phyloP scores from a whole-genome alignment of 92 coral and sea anemone species.

The Actinostola sp. region DNA sequence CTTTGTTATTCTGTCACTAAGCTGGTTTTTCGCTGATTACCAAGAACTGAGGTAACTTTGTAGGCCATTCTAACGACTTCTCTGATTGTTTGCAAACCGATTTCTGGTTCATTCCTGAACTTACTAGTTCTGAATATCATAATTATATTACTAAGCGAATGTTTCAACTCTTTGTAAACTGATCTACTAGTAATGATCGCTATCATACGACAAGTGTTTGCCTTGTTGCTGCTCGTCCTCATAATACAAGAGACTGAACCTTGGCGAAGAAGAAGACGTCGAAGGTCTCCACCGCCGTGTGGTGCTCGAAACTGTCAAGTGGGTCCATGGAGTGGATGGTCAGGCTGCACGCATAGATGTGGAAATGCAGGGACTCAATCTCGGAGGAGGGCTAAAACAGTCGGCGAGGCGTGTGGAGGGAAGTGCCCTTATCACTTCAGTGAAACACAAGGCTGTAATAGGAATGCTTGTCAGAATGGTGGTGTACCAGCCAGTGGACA shows the following conservation, averaged over 20 bases:
- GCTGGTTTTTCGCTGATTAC: no score
- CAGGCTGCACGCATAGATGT: slow-evolving; percentile 72
- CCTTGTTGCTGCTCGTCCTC: background rate
- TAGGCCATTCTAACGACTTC: no score
- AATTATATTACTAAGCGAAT: no score
- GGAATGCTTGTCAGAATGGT: slow-evolving; percentile 73
- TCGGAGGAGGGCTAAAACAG: slow-evolving; percentile 57
- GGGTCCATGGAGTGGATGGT: slow-evolving; percentile 57
- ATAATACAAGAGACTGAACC: slow-evolving; percentile 20
- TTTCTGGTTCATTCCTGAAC: no score
- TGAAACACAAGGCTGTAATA: slow-evolving; percentile 66
- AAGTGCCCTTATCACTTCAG: slow-evolving; percentile 50
- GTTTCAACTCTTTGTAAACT: no score
- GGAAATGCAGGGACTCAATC: slow-evolving; percentile 75
- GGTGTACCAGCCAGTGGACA: slow-evolving; percentile 72
- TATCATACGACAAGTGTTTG: background rate
- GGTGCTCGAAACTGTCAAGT: slow-evolving; percentile 52
- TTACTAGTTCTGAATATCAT: no score
- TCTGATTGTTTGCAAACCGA: no score
- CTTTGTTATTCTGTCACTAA: no score
- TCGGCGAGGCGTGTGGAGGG: slow-evolving; percentile 65
- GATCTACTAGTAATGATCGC: slow-evolving; percentile 4
- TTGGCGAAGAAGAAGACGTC: slow-evolving; percentile 65
- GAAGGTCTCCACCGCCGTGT: slow-evolving; percentile 71
- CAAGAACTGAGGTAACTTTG: no score